These are phyloP conservation scores for Chalcosyrphus nemorum DNA, from an alignment of 2,888 invertebrate species.

Conservation along the genomic window DNA sequence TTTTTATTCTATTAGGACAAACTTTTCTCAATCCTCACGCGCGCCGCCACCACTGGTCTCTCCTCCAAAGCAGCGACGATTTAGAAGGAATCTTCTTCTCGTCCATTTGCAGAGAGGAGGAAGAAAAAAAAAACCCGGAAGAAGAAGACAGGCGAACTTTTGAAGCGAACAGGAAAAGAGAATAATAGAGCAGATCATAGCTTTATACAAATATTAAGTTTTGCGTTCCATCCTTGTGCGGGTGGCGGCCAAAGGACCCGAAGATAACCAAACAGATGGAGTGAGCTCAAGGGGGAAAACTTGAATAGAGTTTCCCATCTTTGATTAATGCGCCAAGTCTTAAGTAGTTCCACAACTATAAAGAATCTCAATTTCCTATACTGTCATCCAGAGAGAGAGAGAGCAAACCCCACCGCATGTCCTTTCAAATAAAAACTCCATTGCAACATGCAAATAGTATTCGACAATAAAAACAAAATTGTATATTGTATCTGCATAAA, in stretches of 20 bases:
- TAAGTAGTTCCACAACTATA: no score
- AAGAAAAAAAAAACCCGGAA: neutral
- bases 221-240: neutral
- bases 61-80: neutral
- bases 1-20: slow-evolving; percentile 25
- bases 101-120: no score
- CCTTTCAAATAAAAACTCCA: no score
- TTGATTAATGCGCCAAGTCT: neutral
- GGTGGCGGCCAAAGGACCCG: slow-evolving; percentile 20
- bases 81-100: neutral
- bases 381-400: neutral
- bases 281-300: neutral
- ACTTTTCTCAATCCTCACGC: neutral
- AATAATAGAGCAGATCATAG: slow-evolving; percentile 40
- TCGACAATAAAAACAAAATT: neutral
- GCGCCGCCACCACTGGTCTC: no score
- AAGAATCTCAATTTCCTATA: no score
- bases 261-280: slow-evolving; percentile 13
- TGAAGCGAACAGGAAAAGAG: neutral
- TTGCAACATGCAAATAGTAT: neutral
- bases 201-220: slow-evolving; percentile 54
- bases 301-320: neutral
- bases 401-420: neutral
- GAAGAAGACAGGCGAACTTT: slow-evolving; percentile 18
- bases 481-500: neutral